Evolutionary conservation across 2,113 vertebrate species (phyloP), one percentile per base, ranked within the genome.

Genomic region (Stigmatopora argus): DNA sequence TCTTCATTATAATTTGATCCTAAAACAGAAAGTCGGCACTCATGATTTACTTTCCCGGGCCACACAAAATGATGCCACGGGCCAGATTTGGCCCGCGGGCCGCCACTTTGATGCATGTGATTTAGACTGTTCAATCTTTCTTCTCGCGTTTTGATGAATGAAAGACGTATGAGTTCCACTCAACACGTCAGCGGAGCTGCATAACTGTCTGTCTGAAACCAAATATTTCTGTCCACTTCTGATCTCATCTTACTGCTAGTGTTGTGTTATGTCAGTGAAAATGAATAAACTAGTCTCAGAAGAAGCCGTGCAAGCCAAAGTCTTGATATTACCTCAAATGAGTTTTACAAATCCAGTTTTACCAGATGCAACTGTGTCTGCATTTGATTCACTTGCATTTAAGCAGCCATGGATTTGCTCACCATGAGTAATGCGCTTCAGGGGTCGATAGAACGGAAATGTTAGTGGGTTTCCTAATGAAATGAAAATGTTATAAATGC

Each of bases 401-500:
- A 45, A 45, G 38, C 38, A 2, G 19, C 45, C 41, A 21, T 23
- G 19, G 19, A 41, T 5, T 45, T 45, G 41, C 59, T 41, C 19
- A 61, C 38, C 41, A 61, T 61, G 59, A 61, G 59, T 61, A 61
- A 45, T 46, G 21, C 13, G 12, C 41, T 61, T 3, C 9, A 60
- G 58, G 58, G 34, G 18, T 10, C 5, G 18, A 41, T 12, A 41
- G 18, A 35, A 60, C 35, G 62, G 26, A 26, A 17, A 62, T 34
- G 23, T 63, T 46, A 34, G 45, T 63, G 62, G 62, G 10, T 51
- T n/a, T 51, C 47, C 8, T 51, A 51, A 51, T 64, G 62, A 64
- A 49, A 49, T 51, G 38, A 61, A 61, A 45, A 61, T 61, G 59
- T 61, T 61, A 45, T 8, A 19, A 21, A 15, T 45, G 41, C 19